These are phyloP conservation scores for Sericinus montela DNA, from an alignment of 2,888 invertebrate genomes.

Conservation along the genomic window DNA sequence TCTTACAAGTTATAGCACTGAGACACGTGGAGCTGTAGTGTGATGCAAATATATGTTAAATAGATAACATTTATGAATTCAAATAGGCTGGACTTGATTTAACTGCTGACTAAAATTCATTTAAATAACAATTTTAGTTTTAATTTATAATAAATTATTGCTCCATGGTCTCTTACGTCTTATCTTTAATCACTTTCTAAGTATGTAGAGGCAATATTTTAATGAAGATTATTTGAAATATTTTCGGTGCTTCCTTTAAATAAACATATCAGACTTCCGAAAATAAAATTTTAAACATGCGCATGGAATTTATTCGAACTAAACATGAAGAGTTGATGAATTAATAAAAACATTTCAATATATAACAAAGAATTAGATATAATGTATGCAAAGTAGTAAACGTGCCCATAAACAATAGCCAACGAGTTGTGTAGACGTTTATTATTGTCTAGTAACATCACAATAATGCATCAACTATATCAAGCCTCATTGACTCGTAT, in stretches of 20 bases:
- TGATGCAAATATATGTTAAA: slow-evolving; percentile 3
- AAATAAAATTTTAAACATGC: too few species aligned
- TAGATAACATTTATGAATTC: neutral
- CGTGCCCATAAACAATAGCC: slow-evolving; percentile 55
- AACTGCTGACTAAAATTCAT: too few species aligned
- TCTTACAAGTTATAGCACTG: neutral
- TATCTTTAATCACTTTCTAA: too few species aligned
- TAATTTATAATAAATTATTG: neutral
- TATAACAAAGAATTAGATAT: slow-evolving; percentile 28
- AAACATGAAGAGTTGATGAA: neutral
- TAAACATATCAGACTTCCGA: too few species aligned
- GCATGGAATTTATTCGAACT: too few species aligned
- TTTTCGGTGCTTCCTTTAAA: too few species aligned
- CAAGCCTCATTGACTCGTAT: slow-evolving; percentile 71
- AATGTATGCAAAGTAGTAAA: slow-evolving; percentile 42
- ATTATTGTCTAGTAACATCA: slow-evolving; percentile 62
- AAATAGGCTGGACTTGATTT: neutral
- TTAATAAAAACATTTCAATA: slow-evolving; percentile 19
- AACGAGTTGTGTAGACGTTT: slow-evolving; percentile 66
- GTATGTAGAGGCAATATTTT: too few species aligned
- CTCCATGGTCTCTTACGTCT: neutral
- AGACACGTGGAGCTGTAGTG: slow-evolving; percentile 1
- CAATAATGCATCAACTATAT: slow-evolving; percentile 67
- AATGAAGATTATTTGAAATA: too few species aligned
- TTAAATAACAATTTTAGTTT: neutral